Evolutionary conservation across 2,113 vertebrate genomes (phyloP).

Genomic region (Pogona vitticeps): DNA sequence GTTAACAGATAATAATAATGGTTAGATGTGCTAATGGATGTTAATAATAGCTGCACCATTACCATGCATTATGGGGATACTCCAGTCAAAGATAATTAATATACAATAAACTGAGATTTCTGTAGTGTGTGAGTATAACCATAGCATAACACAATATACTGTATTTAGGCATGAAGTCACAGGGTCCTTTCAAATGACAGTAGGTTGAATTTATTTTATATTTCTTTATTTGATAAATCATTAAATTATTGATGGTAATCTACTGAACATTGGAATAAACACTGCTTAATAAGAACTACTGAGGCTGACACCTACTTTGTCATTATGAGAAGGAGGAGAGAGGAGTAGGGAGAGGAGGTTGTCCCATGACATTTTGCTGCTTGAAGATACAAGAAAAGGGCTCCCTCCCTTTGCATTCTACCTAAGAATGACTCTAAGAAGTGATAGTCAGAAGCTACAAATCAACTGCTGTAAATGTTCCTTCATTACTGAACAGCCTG

Average conservation of each 20-base stretch:
- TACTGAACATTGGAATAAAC: neutral
- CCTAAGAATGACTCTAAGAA: neutral
- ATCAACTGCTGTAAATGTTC: neutral
- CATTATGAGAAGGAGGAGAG: neutral
- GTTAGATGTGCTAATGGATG: conserved; percentile 14
- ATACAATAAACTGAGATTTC: conserved; percentile 19
- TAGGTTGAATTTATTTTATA: neutral
- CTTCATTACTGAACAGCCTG: neutral
- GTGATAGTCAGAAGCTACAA: neutral
- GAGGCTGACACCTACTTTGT: neutral
- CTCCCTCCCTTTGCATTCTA: neutral
- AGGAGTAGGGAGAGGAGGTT: neutral
- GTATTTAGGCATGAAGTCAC: neutral
- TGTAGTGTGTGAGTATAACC: neutral
- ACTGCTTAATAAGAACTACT: neutral
- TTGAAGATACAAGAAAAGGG: neutral
- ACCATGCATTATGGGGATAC: conserved; percentile 48
- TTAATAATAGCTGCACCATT: conserved; percentile 15
- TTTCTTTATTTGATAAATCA: neutral
- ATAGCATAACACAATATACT: too few species aligned
- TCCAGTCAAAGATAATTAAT: conserved; percentile 42
- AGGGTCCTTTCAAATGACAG: neutral
- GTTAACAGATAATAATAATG: conserved; percentile 52
- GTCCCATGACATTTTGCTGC: neutral
- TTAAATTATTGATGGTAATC: neutral